Conservation (phyloP, 2,888 invertebrate species). For the Elgonia sp. region DNA sequence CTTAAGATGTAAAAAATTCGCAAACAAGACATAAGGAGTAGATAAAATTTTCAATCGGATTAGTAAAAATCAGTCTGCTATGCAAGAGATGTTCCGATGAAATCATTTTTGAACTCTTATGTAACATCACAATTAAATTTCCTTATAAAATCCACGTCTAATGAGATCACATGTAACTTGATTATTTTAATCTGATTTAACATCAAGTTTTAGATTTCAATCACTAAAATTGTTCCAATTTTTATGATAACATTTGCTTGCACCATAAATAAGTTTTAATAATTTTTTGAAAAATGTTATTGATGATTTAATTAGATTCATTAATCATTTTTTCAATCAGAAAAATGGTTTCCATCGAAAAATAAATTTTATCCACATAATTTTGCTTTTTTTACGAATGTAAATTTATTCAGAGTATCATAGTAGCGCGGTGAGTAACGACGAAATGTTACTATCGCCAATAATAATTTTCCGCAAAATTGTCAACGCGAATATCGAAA, state of each 20-base stretch:
- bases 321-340: too few relatives aligned
- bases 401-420: constrained; percentile 1
- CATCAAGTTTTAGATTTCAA: not conserved
- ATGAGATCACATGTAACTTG: constrained; percentile 23
- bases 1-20: constrained; percentile 25
- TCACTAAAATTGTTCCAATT: not conserved
- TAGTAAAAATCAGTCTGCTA: not conserved
- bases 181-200: constrained; percentile 31
- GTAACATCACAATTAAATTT: not conserved
- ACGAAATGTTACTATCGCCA: constrained; percentile 16
- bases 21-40: not conserved
- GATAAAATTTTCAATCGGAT: not conserved
- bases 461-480: constrained; percentile 50
- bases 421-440: not conserved
- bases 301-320: too few relatives aligned
- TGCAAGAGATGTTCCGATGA: too few relatives aligned
- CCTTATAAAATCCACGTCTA: constrained; percentile 5
- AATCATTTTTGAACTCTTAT: not conserved
- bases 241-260: too few relatives aligned
- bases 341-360: not conserved
- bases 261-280: too few relatives aligned
- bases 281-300: too few relatives aligned
- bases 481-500: constrained; percentile 19
- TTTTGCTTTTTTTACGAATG: not conserved
- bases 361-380: not conserved